A percentile compares a stretch with the other conserved stretches of the same genome.
Evolutionary conservation across 2,113 vertebrate genomes (phyloP).

Genomic region (Catharus bicknelli): DNA sequence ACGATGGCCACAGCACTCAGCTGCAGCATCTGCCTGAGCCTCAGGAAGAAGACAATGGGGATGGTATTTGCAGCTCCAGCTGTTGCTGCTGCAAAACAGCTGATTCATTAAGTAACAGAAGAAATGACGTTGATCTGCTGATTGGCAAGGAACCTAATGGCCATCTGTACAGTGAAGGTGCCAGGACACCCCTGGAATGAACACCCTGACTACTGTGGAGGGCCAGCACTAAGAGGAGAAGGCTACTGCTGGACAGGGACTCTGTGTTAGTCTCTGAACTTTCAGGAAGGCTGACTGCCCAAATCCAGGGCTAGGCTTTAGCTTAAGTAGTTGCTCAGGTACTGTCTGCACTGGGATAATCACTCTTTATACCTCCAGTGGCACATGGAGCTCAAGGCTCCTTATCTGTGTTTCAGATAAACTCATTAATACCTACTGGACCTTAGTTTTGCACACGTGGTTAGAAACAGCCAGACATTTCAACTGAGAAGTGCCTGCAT

Average conservation of each 20-base stretch:
- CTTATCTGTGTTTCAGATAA: neutral
- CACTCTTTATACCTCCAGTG: neutral
- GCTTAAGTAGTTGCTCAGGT: neutral
- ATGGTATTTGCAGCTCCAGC: neutral
- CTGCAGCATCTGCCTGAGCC: neutral
- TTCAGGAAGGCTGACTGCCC: neutral
- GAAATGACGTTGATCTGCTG: neutral
- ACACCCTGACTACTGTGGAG: rapidly evolving
- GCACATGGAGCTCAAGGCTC: neutral
- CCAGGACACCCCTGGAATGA: neutral
- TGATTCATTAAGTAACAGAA: neutral
- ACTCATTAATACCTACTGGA: neutral
- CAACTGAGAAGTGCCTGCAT: neutral
- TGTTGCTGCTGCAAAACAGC: neutral
- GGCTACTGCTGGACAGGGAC: neutral
- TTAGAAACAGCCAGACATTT: neutral
- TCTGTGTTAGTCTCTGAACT: neutral
- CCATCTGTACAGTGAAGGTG: neutral
- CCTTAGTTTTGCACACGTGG: neutral
- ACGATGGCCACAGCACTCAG: rapidly evolving
- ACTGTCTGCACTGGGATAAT: neutral
- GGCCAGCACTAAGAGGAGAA: neutral
- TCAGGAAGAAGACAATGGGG: neutral
- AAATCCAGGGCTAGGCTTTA: neutral
- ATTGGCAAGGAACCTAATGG: neutral